A percentile compares a stretch with the other conserved stretches of the same genome.
Conservation (phyloP, 2,888 invertebrate species). For the Microchrysa polita region DNA sequence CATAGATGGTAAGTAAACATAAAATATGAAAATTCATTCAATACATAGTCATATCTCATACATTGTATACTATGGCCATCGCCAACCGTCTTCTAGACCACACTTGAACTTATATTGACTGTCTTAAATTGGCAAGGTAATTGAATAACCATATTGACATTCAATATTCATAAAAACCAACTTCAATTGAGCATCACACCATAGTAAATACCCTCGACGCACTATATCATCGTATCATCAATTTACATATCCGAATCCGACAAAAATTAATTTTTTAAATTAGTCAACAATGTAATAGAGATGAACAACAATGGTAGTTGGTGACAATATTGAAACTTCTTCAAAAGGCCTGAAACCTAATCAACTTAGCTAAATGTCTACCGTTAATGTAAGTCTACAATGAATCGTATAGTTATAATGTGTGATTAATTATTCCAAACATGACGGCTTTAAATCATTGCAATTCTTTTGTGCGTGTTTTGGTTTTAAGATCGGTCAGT, state of each 20-base stretch:
- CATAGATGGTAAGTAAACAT: too few species aligned
- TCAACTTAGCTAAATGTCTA: background rate
- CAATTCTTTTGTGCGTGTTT: background rate
- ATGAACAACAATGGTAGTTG: background rate
- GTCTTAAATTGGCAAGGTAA: conserved; percentile 28
- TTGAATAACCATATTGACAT: background rate
- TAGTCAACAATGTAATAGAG: background rate
- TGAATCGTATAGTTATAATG: background rate
- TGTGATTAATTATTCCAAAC: background rate
- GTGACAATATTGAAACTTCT: background rate
- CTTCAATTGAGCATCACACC: background rate
- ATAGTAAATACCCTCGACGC: too few species aligned
- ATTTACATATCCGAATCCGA: too few species aligned
- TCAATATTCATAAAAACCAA: background rate
- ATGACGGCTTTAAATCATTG: background rate
- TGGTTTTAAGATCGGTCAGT: too few species aligned
- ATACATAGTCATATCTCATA: too few species aligned
- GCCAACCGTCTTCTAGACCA: background rate
- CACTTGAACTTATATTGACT: conserved; percentile 20
- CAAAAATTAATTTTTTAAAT: background rate
- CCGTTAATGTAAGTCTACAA: background rate
- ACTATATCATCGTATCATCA: too few species aligned
- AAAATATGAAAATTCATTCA: too few species aligned
- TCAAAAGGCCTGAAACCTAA: background rate
- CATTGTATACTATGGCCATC: too few species aligned